Evolutionary conservation across 2,113 vertebrate genomes (phyloP).

Genomic region (Cinclus mexicanus): DNA sequence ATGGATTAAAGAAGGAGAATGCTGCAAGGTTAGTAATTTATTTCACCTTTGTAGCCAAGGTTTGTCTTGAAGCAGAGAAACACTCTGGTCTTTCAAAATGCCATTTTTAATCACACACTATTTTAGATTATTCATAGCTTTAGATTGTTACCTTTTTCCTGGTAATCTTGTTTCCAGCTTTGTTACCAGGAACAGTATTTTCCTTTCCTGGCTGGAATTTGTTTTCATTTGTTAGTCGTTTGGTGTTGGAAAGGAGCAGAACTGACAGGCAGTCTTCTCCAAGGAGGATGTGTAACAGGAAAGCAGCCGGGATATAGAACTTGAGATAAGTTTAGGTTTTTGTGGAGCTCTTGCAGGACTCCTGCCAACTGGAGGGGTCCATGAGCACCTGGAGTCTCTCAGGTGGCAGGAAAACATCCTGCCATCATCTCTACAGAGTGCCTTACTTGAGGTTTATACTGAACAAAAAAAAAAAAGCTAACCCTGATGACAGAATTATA

Average conservation of each 20-base stretch:
- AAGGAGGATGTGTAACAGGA: neutral
- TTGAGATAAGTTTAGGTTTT: neutral
- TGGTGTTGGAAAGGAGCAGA: neutral
- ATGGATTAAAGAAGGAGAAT: neutral
- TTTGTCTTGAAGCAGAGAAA: neutral
- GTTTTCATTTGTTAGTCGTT: neutral
- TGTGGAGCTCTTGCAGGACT: neutral
- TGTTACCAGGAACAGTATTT: neutral
- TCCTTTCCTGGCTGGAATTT: neutral
- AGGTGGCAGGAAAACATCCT: neutral
- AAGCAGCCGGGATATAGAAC: neutral
- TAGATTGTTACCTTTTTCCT: neutral
- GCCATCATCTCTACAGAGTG: neutral
- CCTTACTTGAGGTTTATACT: neutral
- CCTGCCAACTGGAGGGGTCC: neutral
- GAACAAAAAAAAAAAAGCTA: neutral
- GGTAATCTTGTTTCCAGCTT: neutral
- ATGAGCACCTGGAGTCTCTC: neutral
- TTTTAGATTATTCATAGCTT: neutral
- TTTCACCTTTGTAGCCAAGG: neutral
- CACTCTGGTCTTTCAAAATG: neutral
- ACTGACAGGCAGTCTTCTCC: neutral
- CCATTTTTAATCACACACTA: neutral
- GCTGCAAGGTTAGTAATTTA: neutral
- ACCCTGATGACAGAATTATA: neutral